Base-by-base conservation (phyloP, 2,888 invertebrate genomes). In the Caenorhabditis angaria region DNA sequence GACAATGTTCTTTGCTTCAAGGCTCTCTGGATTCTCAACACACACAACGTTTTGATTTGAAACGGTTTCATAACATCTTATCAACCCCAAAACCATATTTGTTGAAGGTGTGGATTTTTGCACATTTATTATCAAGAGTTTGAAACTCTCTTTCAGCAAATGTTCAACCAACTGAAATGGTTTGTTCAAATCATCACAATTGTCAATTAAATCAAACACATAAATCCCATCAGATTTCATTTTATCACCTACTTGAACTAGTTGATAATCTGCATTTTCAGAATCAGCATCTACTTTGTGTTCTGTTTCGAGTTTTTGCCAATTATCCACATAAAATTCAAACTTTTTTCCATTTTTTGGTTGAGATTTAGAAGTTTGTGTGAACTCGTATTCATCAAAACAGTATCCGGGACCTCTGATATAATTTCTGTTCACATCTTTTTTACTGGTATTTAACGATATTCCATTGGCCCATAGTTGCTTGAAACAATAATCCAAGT, bases 391-490 rank as follows among this genome's bases (percentile, higher is more conserved):
- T 29, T 65, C 61, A 10, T 78, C 76, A 28, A 82, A 82, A 5
- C 32, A 48, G 60, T 82, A 82, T 10, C 72, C 74, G 0, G 79
- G 79, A 68, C 25, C 2, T 50, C 50, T 12, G 62, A 55, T 57
- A 76, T 73, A 29, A 59, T 29, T 32, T 28, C 5, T 10, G 20
- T 22, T 12, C 6, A 5, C 10, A 50, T 61, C n/a, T 41, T 41
- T 5, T 41, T 18, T 41, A 18, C 41, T 59, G 29, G 10, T 22
- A 18, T 0, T 53, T 25, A 78, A 64, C 20, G 76, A 64, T 0
- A 81, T 56, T 22, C 81, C 81, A 50, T 63, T 48, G 10, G 53
- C 58, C 82, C 82, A 82, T 22, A 82, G 53, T 22, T 66, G 54
- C 0, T 65, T 77, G 6, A 80, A n/a, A n/a, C 71, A 67, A 1